A percentile compares a stretch with the other conserved stretches of the same genome.
Conservation (phyloP, 2,888 invertebrate species). For the Drosophila lutescens region DNA sequence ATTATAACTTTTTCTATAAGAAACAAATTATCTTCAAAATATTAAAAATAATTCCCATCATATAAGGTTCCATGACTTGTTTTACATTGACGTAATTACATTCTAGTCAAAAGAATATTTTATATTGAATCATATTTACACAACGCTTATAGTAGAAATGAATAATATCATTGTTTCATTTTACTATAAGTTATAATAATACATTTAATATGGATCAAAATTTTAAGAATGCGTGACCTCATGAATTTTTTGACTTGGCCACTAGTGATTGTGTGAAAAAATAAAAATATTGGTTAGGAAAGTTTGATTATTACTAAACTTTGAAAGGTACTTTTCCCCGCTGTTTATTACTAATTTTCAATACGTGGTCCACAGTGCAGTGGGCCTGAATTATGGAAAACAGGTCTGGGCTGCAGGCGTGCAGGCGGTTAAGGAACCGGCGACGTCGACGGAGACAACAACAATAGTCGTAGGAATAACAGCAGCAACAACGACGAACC, state of each 20-base stretch:
- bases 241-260: too few species aligned
- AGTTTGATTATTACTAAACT: not conserved
- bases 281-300: too few species aligned
- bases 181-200: too few species aligned
- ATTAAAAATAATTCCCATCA: too few species aligned
- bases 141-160: not conserved
- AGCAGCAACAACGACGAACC: slow-evolving; percentile 24
- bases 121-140: not conserved
- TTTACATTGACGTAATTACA: too few species aligned
- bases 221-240: too few species aligned
- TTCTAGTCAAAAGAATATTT: too few species aligned
- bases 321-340: not conserved
- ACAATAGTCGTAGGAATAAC: slow-evolving; percentile 39
- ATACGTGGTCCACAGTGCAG: slow-evolving; percentile 19
- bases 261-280: not conserved
- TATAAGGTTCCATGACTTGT: too few species aligned
- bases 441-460: slow-evolving; percentile 41
- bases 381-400: slow-evolving; percentile 69
- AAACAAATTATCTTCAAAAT: too few species aligned
- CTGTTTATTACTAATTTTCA: not conserved
- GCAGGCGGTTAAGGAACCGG: slow-evolving; percentile 61
- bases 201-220: not conserved
- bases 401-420: slow-evolving; percentile 65
- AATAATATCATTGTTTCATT: not conserved
- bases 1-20: too few species aligned